These are phyloP conservation scores for Erebia palarica DNA, from an alignment of 2,888 invertebrate species.

Conservation along the genomic window DNA sequence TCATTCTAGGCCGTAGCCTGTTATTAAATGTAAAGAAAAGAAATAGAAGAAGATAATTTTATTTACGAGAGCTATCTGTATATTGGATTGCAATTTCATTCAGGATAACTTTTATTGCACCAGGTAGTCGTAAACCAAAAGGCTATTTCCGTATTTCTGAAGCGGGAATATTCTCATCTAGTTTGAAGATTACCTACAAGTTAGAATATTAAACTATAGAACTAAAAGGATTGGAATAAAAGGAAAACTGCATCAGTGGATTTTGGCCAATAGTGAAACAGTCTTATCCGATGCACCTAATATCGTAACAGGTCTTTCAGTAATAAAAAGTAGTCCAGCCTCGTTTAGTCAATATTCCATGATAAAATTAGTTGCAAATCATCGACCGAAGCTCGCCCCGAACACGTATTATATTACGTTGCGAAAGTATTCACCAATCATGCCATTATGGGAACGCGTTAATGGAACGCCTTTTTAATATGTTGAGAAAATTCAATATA, in stretches of 20 bases:
- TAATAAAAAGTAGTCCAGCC: not conserved
- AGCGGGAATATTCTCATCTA: not conserved
- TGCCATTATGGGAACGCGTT: not conserved
- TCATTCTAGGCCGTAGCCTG: no score
- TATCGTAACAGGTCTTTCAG: no score
- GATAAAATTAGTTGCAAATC: not conserved
- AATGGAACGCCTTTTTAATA: constrained; percentile 15
- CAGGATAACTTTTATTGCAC: not conserved
- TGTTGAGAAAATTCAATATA: constrained; percentile 17
- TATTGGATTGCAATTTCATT: constrained; percentile 9
- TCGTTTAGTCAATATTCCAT: constrained; percentile 1
- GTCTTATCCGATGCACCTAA: no score
- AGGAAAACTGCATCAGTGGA: no score
- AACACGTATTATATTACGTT: not conserved
- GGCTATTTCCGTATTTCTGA: not conserved
- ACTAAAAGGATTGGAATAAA: no score
- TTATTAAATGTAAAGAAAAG: not conserved
- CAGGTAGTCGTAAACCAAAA: not conserved
- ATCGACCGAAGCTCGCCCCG: not conserved
- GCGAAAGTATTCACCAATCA: constrained; percentile 7
- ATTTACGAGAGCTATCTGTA: not conserved
- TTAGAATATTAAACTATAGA: no score
- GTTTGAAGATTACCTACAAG: not conserved
- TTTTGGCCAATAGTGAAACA: no score
- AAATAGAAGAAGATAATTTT: no score